Evolutionary conservation across 1,140 invertebrate species (phyloP).

Genomic region (Tachypleus tridentatus): DNA sequence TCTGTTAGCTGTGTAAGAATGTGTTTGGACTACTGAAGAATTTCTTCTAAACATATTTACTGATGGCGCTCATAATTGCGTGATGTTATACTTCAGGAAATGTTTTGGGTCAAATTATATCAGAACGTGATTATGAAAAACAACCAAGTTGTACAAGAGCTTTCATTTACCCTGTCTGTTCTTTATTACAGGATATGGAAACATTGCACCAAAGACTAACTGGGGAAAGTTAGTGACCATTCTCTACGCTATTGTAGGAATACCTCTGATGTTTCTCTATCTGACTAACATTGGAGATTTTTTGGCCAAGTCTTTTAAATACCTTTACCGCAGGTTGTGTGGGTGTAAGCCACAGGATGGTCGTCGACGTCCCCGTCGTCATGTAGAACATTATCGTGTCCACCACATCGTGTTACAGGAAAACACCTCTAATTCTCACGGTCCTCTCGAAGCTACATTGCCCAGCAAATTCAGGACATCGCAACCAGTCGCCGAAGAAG

Average conservation of each 20-base stretch:
- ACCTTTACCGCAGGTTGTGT: constrained; percentile 77
- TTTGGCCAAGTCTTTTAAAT: constrained; percentile 90
- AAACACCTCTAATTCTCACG: constrained; percentile 31
- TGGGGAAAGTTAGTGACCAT: constrained; percentile 91
- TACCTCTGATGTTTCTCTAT: constrained; percentile 90
- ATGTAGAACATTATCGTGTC: constrained; percentile 25
- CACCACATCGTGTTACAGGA: constrained; percentile 46
- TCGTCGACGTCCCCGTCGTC: constrained; percentile 8
- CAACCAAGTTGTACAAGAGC: no score
- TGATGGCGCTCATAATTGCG: no score
- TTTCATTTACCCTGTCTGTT: neutral
- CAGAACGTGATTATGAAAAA: no score
- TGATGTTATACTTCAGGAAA: no score
- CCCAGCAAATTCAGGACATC: constrained; percentile 12
- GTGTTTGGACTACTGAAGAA: no score
- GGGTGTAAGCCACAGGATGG: constrained; percentile 43
- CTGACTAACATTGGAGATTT: constrained; percentile 93
- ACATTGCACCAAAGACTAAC: constrained; percentile 76
- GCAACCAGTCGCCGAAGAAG: constrained; percentile 19
- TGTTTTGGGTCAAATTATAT: no score
- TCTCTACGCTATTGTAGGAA: constrained; percentile 88
- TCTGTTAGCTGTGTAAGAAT: no score
- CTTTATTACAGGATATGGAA: constrained; percentile 72
- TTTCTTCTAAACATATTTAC: no score
- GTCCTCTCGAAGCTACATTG: constrained; percentile 22